Base-by-base conservation (phyloP, 1,140 invertebrate species). In the Calosoma granatense region DNA sequence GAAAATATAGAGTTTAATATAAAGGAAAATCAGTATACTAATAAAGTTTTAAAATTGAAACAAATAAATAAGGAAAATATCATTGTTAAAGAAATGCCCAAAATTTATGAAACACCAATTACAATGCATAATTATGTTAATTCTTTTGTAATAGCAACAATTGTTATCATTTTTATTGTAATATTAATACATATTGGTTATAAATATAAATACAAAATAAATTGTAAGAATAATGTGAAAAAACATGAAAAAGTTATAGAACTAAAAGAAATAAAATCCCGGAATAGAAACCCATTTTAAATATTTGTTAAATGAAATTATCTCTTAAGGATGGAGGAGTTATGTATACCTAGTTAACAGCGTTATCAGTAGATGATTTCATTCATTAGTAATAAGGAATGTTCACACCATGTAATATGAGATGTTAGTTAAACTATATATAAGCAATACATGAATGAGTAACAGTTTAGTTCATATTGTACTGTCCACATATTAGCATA, bases 1-100 rank as follows among this genome's bases (percentile, higher is more conserved):
- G 41, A 47, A 47, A 47, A 47, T 47, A 47, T 47, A 11, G 17
- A 47, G 3, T 47, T 47, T 17, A 17, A 47, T 17, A 47, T 47
- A 12, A 47, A 47, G 15, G 6, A 11, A 47, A 17, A 47, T 47
- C 41, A 47, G 17, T 47, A 12, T 11, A 47, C 15, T 17, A 47
- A 47, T 17, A 47, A 17, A 47, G 17, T 17, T 4, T 17, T 47
- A 9, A 17, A 47, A 47, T 17, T 47, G 17, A 47, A 47, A 47
- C 41, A 47, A 47, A 47, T 3, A 4, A 47, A 47, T 17, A 17
- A 47, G 17, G 9, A 47, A 47, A 47, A 47, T 47, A 47, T 47
- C 17, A 11, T 47, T 11, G 15, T 47, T 47, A 47, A 47, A 11
- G 41, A 17, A 47, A 47, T 47, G 4, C 9, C 41, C 6, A 30